Percentiles rank a stretch among this genome's conserved stretches.
Evolutionary conservation across 2,888 invertebrate species (phyloP).

Genomic region (Melipona beecheii): DNA sequence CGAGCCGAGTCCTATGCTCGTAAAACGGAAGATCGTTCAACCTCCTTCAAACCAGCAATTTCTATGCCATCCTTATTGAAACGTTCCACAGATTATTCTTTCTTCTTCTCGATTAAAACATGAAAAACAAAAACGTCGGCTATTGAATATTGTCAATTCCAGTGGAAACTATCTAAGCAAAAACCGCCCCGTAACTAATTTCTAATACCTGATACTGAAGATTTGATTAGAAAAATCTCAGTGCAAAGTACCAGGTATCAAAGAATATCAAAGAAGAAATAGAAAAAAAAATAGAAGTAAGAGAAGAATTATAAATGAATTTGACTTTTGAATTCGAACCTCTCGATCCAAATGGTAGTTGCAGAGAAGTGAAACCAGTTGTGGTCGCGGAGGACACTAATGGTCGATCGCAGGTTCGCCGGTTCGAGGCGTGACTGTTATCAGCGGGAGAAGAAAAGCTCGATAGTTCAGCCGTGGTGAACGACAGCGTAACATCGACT

Average conservation of each 20-base stretch:
- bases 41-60: conserved; percentile 9
- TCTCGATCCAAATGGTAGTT: conserved; percentile 4
- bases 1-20: not conserved
- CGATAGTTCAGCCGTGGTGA: conserved; percentile 53
- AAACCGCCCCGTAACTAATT: not conserved
- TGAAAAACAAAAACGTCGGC: conserved; percentile 17
- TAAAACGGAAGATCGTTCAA: conserved; percentile 14
- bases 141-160: not conserved
- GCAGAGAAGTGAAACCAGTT: conserved; percentile 2
- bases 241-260: not conserved
- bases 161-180: not conserved
- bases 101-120: conserved; percentile 5
- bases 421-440: conserved; percentile 40
- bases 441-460: conserved; percentile 41
- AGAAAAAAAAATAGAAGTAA: no score
- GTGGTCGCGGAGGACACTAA: conserved; percentile 17
- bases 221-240: not conserved
- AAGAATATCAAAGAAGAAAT: not conserved
- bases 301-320: not conserved
- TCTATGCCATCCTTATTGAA: conserved; percentile 2
- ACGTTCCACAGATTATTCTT: not conserved
- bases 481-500: conserved; percentile 73
- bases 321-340: conserved; percentile 36
- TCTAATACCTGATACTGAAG: not conserved
- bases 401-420: conserved; percentile 15